Evolutionary conservation across 1,140 invertebrate species (phyloP).

Genomic region (Calliopsis andreniformis): DNA sequence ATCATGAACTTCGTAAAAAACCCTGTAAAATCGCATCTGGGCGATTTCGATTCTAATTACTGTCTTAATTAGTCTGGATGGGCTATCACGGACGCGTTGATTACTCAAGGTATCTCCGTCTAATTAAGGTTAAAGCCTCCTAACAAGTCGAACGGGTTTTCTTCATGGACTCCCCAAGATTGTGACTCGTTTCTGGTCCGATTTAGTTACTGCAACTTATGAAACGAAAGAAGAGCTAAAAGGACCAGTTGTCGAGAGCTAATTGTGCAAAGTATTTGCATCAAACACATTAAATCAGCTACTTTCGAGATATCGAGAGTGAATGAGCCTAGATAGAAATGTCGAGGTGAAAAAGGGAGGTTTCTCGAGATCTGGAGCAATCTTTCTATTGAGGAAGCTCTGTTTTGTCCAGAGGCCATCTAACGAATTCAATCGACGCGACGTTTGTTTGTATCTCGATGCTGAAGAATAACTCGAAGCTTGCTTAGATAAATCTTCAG

Average conservation of each 20-base stretch:
- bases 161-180: background rate
- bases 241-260: slow-evolving; percentile 4
- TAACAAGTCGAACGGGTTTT: background rate
- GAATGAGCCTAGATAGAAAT: too few relatives aligned
- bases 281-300: slow-evolving; percentile 23
- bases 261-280: slow-evolving; percentile 32
- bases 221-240: background rate
- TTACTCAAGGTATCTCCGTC: slow-evolving; percentile 36
- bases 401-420: background rate
- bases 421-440: slow-evolving; percentile 23
- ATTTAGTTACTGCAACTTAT: slow-evolving; percentile 16
- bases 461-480: background rate
- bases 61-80: background rate
- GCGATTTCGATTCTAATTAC: slow-evolving; percentile 9
- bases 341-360: too few relatives aligned
- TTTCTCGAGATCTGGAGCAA: slow-evolving; percentile 35
- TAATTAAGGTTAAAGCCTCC: slow-evolving; percentile 47
- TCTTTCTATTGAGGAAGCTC: slow-evolving; percentile 34
- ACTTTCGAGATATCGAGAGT: too few relatives aligned
- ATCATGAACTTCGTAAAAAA: too few relatives aligned
- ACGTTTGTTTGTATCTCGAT: background rate
- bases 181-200: background rate
- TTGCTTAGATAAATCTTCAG: background rate
- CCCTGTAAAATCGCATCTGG: background rate
- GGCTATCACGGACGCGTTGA: slow-evolving; percentile 4